Evolutionary conservation across 2,797 vertebrate genomes (phyloP).

Genomic region (Gambusia yucatana): DNA sequence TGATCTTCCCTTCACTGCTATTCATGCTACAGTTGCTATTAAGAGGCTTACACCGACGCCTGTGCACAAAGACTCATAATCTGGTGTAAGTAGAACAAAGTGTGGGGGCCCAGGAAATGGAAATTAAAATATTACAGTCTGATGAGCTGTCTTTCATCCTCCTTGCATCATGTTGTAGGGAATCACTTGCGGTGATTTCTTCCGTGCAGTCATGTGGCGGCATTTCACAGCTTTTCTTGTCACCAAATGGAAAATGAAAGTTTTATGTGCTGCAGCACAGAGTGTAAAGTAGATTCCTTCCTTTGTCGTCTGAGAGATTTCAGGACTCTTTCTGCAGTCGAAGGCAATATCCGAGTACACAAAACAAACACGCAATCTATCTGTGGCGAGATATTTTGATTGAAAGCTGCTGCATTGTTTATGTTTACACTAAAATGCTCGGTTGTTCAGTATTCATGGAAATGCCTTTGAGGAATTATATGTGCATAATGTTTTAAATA

Average conservation of each 20-base stretch:
- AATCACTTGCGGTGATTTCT: slow-evolving; percentile 44
- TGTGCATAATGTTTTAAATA: not conserved
- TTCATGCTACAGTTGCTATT: slow-evolving; percentile 34
- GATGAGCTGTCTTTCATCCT: slow-evolving; percentile 67
- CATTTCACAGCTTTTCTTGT: slow-evolving; percentile 46
- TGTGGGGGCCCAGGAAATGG: slow-evolving; percentile 53
- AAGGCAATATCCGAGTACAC: not conserved
- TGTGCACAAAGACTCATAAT: slow-evolving; percentile 53
- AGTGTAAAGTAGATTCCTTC: slow-evolving; percentile 24
- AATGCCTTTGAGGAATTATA: not conserved
- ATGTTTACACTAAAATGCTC: not conserved
- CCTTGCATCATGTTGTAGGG: slow-evolving; percentile 64
- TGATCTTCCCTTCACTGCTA: slow-evolving; percentile 38
- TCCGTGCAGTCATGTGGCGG: slow-evolving; percentile 37
- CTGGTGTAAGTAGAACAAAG: slow-evolving; percentile 51
- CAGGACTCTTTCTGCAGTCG: slow-evolving; percentile 35
- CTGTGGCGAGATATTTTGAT: not conserved
- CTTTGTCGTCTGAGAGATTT: slow-evolving; percentile 34
- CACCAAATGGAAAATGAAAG: slow-evolving; percentile 56
- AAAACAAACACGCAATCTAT: slow-evolving; percentile 11
- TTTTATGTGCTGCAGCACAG: slow-evolving; percentile 30
- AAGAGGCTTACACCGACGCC: slow-evolving; percentile 41
- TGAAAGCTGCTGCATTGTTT: slow-evolving; percentile 8
- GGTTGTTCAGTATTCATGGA: not conserved
- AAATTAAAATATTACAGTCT: slow-evolving; percentile 61